A percentile compares a stretch with the other conserved stretches of the same genome.
Evolutionary conservation across 2,113 vertebrate species (phyloP).

Genomic region (Nyctibius bracteatus): DNA sequence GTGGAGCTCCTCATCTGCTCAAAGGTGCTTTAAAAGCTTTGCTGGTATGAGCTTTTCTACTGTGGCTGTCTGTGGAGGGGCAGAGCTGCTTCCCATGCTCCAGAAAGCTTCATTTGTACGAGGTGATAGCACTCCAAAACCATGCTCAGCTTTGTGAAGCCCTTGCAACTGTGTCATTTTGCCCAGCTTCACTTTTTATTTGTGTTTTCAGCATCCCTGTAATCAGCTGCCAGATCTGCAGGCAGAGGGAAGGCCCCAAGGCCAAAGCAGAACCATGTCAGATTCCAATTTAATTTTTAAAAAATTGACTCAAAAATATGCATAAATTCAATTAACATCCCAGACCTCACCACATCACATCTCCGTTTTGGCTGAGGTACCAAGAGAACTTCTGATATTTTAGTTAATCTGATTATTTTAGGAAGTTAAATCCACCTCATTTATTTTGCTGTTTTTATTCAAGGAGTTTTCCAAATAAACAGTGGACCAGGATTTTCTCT

Average conservation of each 20-base stretch:
- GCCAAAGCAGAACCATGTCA: not conserved
- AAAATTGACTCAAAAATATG: not conserved
- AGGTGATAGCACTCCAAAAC: not conserved
- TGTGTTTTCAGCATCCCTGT: not conserved
- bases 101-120: not conserved
- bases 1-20: not conserved
- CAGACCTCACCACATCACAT: not conserved
- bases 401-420: not conserved
- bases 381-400: not conserved
- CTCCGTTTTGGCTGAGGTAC: not conserved
- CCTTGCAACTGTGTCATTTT: not conserved
- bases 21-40: not conserved
- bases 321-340: not conserved
- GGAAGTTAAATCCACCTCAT: not conserved
- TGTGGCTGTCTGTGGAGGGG: not conserved
- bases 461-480: not conserved
- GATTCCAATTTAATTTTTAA: not conserved
- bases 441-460: not conserved
- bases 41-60: not conserved
- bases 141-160: not conserved
- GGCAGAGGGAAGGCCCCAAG: not conserved
- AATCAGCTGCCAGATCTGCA: not conserved
- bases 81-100: not conserved
- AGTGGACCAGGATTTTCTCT: not conserved
- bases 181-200: not conserved